phyloP scores from a whole-genome alignment of 2,113 vertebrate genomes.

The Tachuris rubrigastra region DNA sequence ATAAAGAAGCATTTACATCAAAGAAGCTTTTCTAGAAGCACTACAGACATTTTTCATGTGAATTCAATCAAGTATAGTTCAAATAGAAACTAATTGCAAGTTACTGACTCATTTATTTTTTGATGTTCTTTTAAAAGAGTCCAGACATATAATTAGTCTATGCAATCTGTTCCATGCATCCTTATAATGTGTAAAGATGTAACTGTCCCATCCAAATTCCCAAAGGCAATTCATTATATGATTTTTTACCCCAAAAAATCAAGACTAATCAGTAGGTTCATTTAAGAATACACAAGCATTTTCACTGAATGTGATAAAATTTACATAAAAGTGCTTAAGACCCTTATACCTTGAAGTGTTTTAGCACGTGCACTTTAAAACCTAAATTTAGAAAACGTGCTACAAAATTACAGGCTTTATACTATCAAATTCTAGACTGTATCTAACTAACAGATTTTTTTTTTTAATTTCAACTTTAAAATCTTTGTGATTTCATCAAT shows the following conservation, averaged over 20 bases:
- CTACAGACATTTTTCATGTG: neutral
- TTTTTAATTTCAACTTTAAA: neutral
- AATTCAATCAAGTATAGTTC: neutral
- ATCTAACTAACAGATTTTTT: neutral
- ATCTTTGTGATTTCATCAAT: neutral
- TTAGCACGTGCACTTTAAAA: neutral
- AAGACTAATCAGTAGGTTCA: neutral
- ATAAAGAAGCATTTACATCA: conserved; percentile 1
- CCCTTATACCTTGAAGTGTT: neutral
- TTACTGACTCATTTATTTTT: neutral
- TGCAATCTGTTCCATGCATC: neutral
- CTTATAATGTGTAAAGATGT: neutral
- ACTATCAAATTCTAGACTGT: neutral
- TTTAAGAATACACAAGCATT: neutral
- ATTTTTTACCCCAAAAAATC: neutral
- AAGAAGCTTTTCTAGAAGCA: neutral
- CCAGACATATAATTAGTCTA: neutral
- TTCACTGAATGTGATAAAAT: neutral
- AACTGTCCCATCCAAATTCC: neutral
- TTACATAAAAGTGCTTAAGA: neutral
- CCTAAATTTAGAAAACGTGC: neutral
- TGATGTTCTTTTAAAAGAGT: neutral
- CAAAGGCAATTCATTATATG: neutral
- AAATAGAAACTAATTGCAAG: neutral
- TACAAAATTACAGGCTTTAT: neutral